A percentile compares a stretch with the other conserved stretches of the same genome.
phyloP scores from a whole-genome alignment of 2,888 invertebrate species.

The Eurytoma adleriae region DNA sequence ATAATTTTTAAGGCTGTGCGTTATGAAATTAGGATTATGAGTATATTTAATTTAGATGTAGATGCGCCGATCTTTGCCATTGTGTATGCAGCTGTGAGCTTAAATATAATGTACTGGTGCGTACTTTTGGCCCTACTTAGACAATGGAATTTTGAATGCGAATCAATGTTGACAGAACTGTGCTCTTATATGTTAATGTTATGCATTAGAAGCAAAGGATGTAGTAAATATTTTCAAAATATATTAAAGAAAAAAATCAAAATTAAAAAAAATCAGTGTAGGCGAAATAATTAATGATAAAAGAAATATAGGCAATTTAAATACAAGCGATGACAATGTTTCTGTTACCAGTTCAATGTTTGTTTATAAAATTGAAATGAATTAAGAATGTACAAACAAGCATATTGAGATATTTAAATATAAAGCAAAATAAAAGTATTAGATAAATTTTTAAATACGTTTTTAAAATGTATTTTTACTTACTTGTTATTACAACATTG shows the following conservation, averaged over 20 bases:
- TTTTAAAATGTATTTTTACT: constrained; percentile 47
- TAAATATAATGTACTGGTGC: constrained; percentile 46
- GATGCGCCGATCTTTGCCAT: constrained; percentile 42
- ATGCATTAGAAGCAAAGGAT: constrained; percentile 41
- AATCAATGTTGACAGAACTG: constrained; percentile 53
- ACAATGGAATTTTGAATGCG: constrained; percentile 51
- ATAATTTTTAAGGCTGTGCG: constrained; percentile 38
- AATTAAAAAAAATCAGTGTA: constrained; percentile 40
- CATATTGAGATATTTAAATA: constrained; percentile 43
- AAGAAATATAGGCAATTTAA: constrained; percentile 13
- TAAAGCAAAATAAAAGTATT: constrained; percentile 28
- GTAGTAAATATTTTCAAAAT: constrained; percentile 52
- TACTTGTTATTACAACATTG: constrained; percentile 51
- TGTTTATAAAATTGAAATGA: constrained; percentile 44
- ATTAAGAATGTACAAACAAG: constrained; percentile 52
- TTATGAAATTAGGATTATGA: constrained; percentile 3
- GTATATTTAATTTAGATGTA: constrained; percentile 27
- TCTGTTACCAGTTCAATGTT: constrained; percentile 44
- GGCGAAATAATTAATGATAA: constrained; percentile 29
- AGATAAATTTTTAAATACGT: constrained; percentile 42
- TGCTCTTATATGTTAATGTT: constrained; percentile 55
- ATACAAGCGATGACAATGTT: constrained; percentile 52
- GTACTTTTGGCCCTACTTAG: constrained; percentile 45
- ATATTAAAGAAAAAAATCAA: constrained; percentile 39
- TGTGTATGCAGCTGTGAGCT: constrained; percentile 50